Base-by-base conservation (phyloP, 2,113 vertebrate genomes). In the Trinectes maculatus region DNA sequence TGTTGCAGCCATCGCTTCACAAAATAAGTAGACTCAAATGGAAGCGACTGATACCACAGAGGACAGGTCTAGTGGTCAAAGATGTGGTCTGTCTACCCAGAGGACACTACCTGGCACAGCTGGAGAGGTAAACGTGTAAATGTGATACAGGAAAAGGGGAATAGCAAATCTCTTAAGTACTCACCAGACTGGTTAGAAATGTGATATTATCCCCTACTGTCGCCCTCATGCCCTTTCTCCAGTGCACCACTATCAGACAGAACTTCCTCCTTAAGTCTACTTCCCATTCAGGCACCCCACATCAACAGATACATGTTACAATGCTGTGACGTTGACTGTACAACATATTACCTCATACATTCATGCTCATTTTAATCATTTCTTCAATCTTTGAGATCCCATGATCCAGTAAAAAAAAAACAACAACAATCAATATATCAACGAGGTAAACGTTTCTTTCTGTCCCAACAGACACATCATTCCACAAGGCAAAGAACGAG, bases 21-120 rank as follows among this genome's bases (percentile, higher is more conserved):
- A 83, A 49, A 74, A 18, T 4, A 0, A 9, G 5, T 3, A 21
- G 22, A 39, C 19, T 87, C 1, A 86, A 53, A 46, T 91, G 90
- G 90, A 89, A 60, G 66, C 74, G 64, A 8, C 5, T n/a, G 43
- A 37, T 6, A 15, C 78, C 16, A 0, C 67, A 66, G 26, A 83
- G 25, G 53, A 70, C 16, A 0, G 59, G 75, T 4, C 77, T 90
- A 57, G 82, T 83, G 62, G 90, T 91, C 37, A 90, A 80, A 78
- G 90, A 91, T 1, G 80, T 90, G 29, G 18, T 90, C 33, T 91
- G 87, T 74, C 70, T 91, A 1, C 73, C 79, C 13, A 71, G 67
- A 61, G 68, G 58, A 1, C 60, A 64, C 10, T 56, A 62, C 59
- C n/a, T 63, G 64, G 40, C 71, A 2, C 74, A 79, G 54, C 46